Base-by-base conservation (phyloP, 2,888 invertebrate genomes). In the Amphipoea lucens region DNA sequence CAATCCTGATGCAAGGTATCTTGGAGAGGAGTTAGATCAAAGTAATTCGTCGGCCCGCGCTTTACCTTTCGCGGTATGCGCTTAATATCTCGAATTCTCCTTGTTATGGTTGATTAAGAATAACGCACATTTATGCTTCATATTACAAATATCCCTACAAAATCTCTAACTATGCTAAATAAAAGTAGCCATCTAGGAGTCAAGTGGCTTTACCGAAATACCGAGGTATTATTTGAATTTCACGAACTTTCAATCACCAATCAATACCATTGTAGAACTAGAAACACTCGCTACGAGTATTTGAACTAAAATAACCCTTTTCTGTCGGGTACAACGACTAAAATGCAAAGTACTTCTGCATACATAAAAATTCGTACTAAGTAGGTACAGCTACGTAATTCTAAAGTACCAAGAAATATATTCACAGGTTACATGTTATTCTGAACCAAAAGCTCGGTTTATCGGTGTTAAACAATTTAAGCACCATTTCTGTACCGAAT, bases 281-380 rank as follows among this genome's bases (percentile, higher is more conserved):
- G 1, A 67, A 71, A 75, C 51, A 72, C 62, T 74, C 12, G 36
- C 68, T 70, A 54, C 40, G 23, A 83, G 68, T 72, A 83, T 82
- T 81, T 72, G 69, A 81, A 72, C 72, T 76, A 62, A 68, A 85
- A 81, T 69, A 79, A 76, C 86, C 82, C 76, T 60, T 80, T 81
- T 69, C 63, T 36, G 66, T 42, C 5, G 40, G 40, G 36, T 57
- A 57, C 62, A 62, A 42, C 57, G 65, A 65, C 42, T 70, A 60
- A 78, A 72, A 83, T 84, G 60, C 54, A 70, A 73, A 78, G 54
- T 45, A 48, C 51, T 54, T 71, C 2, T 62, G 48, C 42, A 29
- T 67, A 60, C 40, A 71, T 23, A 76, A 67, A 63, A 68, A 67
- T 20, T 60, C 29, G 5, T 62, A 48, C 66, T 67, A 54, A 71